Base-by-base conservation (phyloP, 2,797 vertebrate species). In the Coregonus sp. region DNA sequence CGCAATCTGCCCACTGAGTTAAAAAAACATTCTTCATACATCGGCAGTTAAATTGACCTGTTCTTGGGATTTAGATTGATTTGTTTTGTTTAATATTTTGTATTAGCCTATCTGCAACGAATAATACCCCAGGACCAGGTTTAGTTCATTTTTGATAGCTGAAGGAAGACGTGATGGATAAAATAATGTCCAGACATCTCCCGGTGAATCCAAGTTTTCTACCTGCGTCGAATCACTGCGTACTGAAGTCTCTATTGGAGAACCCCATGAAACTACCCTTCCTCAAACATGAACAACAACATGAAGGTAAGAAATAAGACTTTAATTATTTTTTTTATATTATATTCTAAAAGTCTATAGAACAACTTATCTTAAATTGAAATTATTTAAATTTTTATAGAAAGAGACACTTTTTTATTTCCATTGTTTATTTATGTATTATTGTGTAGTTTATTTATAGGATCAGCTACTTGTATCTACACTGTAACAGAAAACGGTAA, bases 221-320 rank as follows among this genome's bases (percentile, higher is more conserved):
- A 86, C 95, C 95, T 89, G 92, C 95, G 87, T 94, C 95, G 84
- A 95, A 94, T 77, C 95, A 96, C 83, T 95, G 96, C 78, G 96
- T 96, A 83, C 94, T 97, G 86, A 96, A 96, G 85, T 96, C 96
- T 68, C 92, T 97, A 81, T 92, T 97, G 93, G 96, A 97, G 87
- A 96, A 96, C 86, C 96, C 96, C 18, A 92, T 96, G 87, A 96
- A 96, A 87, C 94, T 96, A 76, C 94, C 95, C 76, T 91, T 95
- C 77, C 93, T 61, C 56, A n/a, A 61, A 61, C 56, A 18, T n/a
- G 18, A 56, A 16, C 15, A 56, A 18, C 52, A 94, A 81, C 94
- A 94, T 59, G 95, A 96, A 90, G 95, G 96, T 97, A 94, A 96
- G 47, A 47, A 66, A 31, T 7, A 75, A 29, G 37, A 25, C 25